A percentile compares a stretch with the other conserved stretches of the same genome.
Evolutionary conservation across 2,113 vertebrate species (phyloP).

Genomic region (Tylochromis polylepis): DNA sequence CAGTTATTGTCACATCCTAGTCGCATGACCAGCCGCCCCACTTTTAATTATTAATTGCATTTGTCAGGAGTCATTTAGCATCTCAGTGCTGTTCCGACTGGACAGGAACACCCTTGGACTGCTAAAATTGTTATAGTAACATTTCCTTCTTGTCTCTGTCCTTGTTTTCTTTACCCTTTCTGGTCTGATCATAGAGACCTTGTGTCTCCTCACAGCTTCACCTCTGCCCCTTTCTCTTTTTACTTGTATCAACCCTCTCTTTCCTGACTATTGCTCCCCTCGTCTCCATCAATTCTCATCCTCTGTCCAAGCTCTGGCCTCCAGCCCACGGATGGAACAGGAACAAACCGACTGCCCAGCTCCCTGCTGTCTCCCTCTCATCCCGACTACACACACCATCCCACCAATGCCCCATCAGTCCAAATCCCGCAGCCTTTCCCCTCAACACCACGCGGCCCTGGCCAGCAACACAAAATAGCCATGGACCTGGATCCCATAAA

Average conservation of each 20-base stretch:
- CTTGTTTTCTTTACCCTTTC: neutral
- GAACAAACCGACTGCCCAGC: slow-evolving; percentile 58
- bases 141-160: neutral
- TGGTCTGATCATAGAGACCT: neutral
- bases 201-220: neutral
- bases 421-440: slow-evolving; percentile 60
- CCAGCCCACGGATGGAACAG: slow-evolving; percentile 55
- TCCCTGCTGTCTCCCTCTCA: slow-evolving; percentile 64
- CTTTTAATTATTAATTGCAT: slow-evolving; percentile 90
- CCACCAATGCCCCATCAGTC: slow-evolving; percentile 29
- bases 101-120: slow-evolving; percentile 72
- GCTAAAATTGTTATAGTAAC: slow-evolving; percentile 71
- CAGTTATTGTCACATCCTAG: slow-evolving; percentile 78
- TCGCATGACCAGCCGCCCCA: slow-evolving; percentile 75
- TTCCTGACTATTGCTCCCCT: slow-evolving; percentile 17
- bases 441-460: slow-evolving; percentile 24
- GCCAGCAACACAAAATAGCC: slow-evolving; percentile 52
- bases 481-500: slow-evolving; percentile 59
- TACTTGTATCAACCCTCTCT: neutral
- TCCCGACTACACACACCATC: slow-evolving; percentile 64
- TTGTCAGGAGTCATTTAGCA: slow-evolving; percentile 85
- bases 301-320: slow-evolving; percentile 57
- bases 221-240: neutral
- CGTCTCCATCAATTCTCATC: slow-evolving; percentile 17
- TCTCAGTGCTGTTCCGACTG: slow-evolving; percentile 80